Conservation (phyloP, 2,797 vertebrate genomes). For the Arctocebus calabarensis region DNA sequence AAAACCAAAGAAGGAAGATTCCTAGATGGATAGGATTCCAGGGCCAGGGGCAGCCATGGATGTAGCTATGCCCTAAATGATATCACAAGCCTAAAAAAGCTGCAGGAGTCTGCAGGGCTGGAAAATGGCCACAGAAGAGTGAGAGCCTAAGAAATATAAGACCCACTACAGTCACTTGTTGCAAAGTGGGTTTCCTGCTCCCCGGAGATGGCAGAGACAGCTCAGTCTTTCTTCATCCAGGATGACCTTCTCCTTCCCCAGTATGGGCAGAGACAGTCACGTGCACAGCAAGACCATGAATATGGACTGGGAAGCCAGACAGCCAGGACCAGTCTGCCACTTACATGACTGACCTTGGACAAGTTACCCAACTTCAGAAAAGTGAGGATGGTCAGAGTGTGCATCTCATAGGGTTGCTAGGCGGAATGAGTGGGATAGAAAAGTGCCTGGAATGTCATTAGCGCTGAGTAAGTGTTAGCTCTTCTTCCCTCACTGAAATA, state of each 20-base stretch:
- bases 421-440: neutral
- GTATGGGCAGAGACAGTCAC: rapidly evolving
- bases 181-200: too few relatives aligned
- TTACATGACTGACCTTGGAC: neutral
- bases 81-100: neutral
- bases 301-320: neutral
- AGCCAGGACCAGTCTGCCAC: neutral
- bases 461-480: neutral
- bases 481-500: neutral
- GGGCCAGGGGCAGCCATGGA: neutral
- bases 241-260: neutral
- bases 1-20: neutral
- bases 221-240: neutral
- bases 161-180: neutral
- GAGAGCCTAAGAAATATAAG: neutral
- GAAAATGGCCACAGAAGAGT: neutral
- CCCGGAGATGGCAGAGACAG: neutral
- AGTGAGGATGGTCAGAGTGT: rapidly evolving
- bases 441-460: neutral
- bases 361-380: neutral
- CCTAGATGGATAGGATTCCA: neutral
- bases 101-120: neutral
- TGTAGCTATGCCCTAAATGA: neutral
- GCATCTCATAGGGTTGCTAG: too few relatives aligned
- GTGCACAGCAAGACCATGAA: neutral